These are phyloP conservation scores for Triplophysa yarkandensis DNA, from an alignment of 2,797 vertebrate genomes.

Conservation along the genomic window DNA sequence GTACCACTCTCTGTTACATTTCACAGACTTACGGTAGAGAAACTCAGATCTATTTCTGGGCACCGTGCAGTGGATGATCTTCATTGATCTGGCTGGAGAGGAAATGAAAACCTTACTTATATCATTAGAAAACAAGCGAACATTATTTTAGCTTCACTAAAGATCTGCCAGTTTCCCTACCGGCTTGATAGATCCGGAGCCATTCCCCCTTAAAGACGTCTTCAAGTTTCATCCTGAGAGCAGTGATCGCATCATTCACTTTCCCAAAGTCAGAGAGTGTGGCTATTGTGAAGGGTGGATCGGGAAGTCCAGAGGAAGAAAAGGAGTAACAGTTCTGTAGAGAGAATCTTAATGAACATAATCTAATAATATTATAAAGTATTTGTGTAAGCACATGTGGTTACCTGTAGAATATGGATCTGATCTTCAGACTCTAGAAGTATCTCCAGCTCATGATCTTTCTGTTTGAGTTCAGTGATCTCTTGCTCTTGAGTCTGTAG, in stretches of 20 bases:
- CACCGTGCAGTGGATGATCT: conserved; percentile 48
- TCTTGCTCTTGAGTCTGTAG: conserved; percentile 37
- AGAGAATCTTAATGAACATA: too few species aligned
- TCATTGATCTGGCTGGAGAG: conserved; percentile 51
- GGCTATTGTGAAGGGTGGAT: conserved; percentile 34
- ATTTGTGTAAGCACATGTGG: background rate
- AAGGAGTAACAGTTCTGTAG: conserved; percentile 41
- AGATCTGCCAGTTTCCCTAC: conserved; percentile 11
- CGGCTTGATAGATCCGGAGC: conserved; percentile 50
- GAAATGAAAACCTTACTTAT: conserved; percentile 3
- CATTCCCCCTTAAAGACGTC: conserved; percentile 49
- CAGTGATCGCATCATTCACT: conserved; percentile 31
- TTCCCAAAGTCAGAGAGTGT: conserved; percentile 41
- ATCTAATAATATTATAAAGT: too few species aligned
- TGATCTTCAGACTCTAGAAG: conserved; percentile 49
- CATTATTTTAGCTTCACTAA: background rate
- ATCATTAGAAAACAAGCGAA: conserved; percentile 7
- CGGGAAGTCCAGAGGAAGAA: conserved; percentile 1
- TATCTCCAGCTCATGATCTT: conserved; percentile 42
- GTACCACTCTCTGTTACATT: background rate
- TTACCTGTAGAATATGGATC: conserved; percentile 53
- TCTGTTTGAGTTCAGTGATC: conserved; percentile 42
- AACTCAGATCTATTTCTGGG: conserved; percentile 51
- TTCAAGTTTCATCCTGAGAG: conserved; percentile 41
- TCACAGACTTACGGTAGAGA: conserved; percentile 44